Evolutionary conservation across 2,888 invertebrate species (phyloP).

Genomic region (Eupithecia subfuscata): DNA sequence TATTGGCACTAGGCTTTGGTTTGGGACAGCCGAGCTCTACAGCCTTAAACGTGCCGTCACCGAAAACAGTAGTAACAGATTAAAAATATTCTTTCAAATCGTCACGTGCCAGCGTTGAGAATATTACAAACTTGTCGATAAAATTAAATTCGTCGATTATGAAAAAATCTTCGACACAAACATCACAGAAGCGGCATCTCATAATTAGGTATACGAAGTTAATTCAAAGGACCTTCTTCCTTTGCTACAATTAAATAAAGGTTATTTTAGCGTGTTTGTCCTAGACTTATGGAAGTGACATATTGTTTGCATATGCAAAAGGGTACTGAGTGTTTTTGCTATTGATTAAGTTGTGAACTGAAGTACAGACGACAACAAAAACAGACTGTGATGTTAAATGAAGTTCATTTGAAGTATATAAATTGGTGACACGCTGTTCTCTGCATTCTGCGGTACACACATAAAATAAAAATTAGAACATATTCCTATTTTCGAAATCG

Average conservation of each 20-base stretch:
- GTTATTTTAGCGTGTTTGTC: conserved; percentile 15
- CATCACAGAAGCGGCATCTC: conserved; percentile 9
- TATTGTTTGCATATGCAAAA: conserved; percentile 79
- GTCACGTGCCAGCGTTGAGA: too few species aligned
- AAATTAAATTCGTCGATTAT: too few species aligned
- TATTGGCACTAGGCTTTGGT: too few species aligned
- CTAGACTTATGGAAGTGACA: conserved; percentile 60
- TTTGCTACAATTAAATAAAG: conserved; percentile 9
- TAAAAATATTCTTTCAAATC: too few species aligned
- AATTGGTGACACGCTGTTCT: neutral
- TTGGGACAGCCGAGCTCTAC: too few species aligned
- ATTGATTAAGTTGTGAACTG: conserved; percentile 73
- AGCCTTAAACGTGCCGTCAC: too few species aligned
- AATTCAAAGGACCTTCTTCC: neutral
- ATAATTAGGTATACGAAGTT: conserved; percentile 16
- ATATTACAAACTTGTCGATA: too few species aligned
- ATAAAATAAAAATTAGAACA: too few species aligned
- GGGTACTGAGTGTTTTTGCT: conserved; percentile 77
- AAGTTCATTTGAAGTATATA: neutral
- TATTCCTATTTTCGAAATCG: too few species aligned
- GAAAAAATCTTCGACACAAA: too few species aligned
- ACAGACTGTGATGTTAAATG: conserved; percentile 37
- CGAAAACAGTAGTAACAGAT: too few species aligned
- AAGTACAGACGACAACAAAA: conserved; percentile 50
- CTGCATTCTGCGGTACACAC: too few species aligned